A percentile compares a stretch with the other conserved stretches of the same genome.
These are phyloP conservation scores for Caranx melampygus DNA, from an alignment of 2,113 vertebrate genomes.

Conservation along the genomic window DNA sequence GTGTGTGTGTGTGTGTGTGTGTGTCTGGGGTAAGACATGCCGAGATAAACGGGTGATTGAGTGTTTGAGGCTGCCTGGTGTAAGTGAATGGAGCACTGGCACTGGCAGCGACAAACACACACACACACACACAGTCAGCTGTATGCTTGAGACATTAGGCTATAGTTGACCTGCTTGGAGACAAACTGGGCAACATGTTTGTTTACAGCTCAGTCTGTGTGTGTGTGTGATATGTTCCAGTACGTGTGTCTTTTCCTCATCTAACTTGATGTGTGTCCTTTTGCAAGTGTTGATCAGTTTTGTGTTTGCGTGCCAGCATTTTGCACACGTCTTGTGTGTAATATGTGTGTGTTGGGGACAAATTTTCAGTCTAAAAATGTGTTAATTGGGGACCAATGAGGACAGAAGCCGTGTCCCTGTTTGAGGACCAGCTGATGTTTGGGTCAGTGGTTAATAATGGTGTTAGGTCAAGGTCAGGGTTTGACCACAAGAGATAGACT, in stretches of 20 bases:
- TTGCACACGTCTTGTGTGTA: neutral
- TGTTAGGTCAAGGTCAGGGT: neutral
- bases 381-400: too few relatives aligned
- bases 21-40: slow-evolving; percentile 66
- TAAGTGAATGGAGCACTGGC: slow-evolving; percentile 75
- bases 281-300: neutral
- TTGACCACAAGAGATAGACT: too few relatives aligned
- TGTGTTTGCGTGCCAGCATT: neutral
- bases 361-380: too few relatives aligned
- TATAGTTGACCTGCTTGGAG: slow-evolving; percentile 84
- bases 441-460: too few relatives aligned
- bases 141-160: slow-evolving; percentile 76
- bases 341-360: too few relatives aligned
- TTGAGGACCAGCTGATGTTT: too few relatives aligned
- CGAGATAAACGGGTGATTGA: slow-evolving; percentile 79
- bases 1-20: slow-evolving; percentile 50
- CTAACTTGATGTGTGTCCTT: neutral
- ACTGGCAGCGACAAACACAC: slow-evolving; percentile 41
- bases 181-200: slow-evolving; percentile 60
- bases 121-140: slow-evolving; percentile 71
- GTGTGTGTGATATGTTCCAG: neutral
- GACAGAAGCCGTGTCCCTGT: too few relatives aligned
- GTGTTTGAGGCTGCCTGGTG: slow-evolving; percentile 64
- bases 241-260: neutral
- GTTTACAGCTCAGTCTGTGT: slow-evolving; percentile 46